Percentiles rank a stretch among this genome's conserved stretches.
phyloP scores from a whole-genome alignment of 2,113 vertebrate genomes.

The Helogale parvula region DNA sequence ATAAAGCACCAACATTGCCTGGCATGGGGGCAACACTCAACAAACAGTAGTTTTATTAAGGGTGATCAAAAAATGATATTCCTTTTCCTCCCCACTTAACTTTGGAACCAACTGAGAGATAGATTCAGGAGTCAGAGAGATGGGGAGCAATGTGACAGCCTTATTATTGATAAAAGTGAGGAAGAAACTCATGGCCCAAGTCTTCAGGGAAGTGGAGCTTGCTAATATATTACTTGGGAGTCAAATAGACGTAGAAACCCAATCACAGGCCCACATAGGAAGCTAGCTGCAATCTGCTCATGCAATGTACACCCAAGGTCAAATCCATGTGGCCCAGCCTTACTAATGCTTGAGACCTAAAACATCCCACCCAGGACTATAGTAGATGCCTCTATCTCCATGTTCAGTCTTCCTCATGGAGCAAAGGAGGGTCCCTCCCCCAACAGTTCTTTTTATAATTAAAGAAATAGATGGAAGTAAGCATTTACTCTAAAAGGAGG shows the following conservation, averaged over 20 bases:
- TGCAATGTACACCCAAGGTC: background rate
- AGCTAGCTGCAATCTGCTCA: background rate
- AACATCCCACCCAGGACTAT: background rate
- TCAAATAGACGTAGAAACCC: slow-evolving; percentile 12
- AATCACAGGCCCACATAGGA: background rate
- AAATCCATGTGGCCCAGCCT: background rate
- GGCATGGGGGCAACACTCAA: background rate
- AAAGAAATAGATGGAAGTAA: background rate
- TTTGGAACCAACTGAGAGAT: slow-evolving; percentile 32
- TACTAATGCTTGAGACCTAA: background rate
- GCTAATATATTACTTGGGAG: background rate
- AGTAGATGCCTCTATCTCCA: background rate
- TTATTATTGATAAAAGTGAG: slow-evolving; percentile 30
- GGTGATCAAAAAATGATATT: slow-evolving; percentile 12
- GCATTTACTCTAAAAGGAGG: background rate
- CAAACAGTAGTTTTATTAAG: slow-evolving; percentile 31
- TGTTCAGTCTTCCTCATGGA: background rate
- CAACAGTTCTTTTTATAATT: background rate
- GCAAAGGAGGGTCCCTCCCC: background rate
- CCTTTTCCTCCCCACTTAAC: background rate
- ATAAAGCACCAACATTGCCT: background rate
- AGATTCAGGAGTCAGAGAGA: background rate
- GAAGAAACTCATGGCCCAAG: background rate
- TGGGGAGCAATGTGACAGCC: background rate
- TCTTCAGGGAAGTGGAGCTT: background rate